Percentiles rank a stretch among this genome's conserved stretches.
Evolutionary conservation across 2,888 invertebrate species (phyloP).

Genomic region (Lamellibrachia satsuma): DNA sequence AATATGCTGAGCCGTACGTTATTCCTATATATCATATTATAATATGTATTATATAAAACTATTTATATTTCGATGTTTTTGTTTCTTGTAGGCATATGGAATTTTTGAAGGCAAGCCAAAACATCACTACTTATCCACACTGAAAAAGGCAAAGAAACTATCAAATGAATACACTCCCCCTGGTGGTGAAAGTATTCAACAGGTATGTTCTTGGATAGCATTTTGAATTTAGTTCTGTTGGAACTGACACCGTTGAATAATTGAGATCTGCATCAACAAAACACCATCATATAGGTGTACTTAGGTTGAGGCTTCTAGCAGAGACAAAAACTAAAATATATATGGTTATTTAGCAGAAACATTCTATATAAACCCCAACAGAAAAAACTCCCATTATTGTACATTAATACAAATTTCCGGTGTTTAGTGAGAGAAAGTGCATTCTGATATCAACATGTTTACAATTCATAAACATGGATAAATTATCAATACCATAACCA

Average conservation of each 20-base stretch:
- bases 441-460: too few species aligned
- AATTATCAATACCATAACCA: neutral
- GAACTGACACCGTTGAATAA: neutral
- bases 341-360: too few species aligned
- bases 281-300: too few species aligned
- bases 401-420: neutral
- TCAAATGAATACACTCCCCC: neutral
- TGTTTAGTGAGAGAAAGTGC: too few species aligned
- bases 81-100: conserved; percentile 6
- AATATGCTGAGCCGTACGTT: too few species aligned
- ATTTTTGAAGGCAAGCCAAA: conserved; percentile 6
- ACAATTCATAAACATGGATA: neutral
- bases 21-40: neutral
- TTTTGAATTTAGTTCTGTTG: neutral
- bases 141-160: neutral
- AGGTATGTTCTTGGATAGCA: neutral
- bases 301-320: too few species aligned
- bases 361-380: neutral
- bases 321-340: too few species aligned
- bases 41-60: neutral
- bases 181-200: neutral
- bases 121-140: neutral
- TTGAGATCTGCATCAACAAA: neutral
- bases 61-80: neutral
- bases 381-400: neutral